Percentiles rank a stretch among this genome's conserved stretches.
phyloP scores from a whole-genome alignment of 2,888 invertebrate species.

The Polymixis lichenea region DNA sequence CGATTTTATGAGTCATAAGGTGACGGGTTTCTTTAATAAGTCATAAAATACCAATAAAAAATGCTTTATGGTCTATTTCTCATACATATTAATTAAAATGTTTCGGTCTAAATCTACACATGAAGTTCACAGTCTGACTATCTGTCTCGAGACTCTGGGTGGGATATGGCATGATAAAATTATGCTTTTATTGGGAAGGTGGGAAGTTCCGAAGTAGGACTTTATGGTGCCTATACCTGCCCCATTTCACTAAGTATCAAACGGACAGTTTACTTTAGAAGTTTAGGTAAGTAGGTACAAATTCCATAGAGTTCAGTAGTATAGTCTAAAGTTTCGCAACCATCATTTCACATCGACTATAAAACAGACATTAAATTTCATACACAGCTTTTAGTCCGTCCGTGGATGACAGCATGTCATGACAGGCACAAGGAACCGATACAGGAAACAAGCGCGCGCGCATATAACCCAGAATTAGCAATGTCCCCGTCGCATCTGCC shows the following conservation, averaged over 20 bases:
- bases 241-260: too few species aligned
- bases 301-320: neutral
- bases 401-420: conserved; percentile 66
- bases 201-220: neutral
- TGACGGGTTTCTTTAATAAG: conserved; percentile 53
- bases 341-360: conserved; percentile 46
- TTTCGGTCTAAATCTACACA: conserved; percentile 25
- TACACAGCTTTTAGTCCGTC: conserved; percentile 59
- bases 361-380: conserved; percentile 67
- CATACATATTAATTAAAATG: conserved; percentile 49
- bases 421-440: conserved; percentile 81
- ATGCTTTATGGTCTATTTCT: conserved; percentile 50
- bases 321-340: neutral
- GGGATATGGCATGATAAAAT: neutral
- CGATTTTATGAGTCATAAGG: conserved; percentile 42
- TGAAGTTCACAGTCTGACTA: conserved; percentile 1
- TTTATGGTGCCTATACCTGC: neutral
- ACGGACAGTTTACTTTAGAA: neutral
- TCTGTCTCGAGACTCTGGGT: conserved; percentile 16
- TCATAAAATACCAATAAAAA: conserved; percentile 53
- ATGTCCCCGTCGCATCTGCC: conserved; percentile 73
- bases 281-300: neutral
- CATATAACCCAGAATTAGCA: conserved; percentile 82
- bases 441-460: conserved; percentile 81
- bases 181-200: neutral